phyloP scores from a whole-genome alignment of 2,113 vertebrate genomes.

The Menura novaehollandiae region DNA sequence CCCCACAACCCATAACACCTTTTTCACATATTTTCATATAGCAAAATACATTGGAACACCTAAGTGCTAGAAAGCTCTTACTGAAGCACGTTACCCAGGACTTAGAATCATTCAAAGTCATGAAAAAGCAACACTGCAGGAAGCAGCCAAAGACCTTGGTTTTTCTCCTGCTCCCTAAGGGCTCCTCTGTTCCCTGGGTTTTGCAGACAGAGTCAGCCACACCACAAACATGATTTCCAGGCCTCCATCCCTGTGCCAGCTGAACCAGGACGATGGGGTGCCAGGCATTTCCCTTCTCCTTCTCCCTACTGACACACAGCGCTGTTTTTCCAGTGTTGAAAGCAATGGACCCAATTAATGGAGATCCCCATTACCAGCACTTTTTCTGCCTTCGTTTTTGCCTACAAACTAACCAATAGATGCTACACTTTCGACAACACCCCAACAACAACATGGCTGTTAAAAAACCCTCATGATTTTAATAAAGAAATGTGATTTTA shows the following conservation, averaged over 20 bases:
- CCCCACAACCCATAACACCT: rapidly evolving
- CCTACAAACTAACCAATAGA: neutral
- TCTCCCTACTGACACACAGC: neutral
- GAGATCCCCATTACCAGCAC: neutral
- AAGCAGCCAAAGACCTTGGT: neutral
- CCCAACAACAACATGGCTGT: no score
- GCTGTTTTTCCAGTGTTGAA: neutral
- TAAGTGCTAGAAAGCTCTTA: neutral
- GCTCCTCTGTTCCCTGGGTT: neutral
- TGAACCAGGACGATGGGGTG: rapidly evolving
- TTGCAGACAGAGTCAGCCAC: neutral
- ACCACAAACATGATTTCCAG: rapidly evolving
- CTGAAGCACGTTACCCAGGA: neutral
- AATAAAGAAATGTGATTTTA: neutral
- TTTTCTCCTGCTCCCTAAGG: neutral
- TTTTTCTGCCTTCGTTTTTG: neutral
- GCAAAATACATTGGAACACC: neutral
- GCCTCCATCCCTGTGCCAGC: neutral
- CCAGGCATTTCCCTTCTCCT: neutral
- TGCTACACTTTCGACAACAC: neutral
- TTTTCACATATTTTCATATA: neutral
- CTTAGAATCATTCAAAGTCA: neutral
- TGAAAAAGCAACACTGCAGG: neutral
- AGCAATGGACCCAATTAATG: neutral
- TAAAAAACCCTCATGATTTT: rapidly evolving